Evolutionary conservation across 2,888 invertebrate genomes (phyloP).

Genomic region (Onthophagus sagittarius): DNA sequence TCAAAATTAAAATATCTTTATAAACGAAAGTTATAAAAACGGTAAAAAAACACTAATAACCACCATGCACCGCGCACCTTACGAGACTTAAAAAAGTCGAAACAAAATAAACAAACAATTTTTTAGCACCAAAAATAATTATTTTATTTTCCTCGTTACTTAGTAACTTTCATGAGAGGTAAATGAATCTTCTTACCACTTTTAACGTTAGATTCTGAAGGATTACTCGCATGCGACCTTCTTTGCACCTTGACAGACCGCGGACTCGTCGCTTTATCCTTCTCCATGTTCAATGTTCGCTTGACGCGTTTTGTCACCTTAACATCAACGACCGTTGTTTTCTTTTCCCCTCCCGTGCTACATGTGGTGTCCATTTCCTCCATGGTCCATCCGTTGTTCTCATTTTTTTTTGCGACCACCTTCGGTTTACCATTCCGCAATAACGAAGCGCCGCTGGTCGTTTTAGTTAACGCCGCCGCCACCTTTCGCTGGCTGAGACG

Average conservation of each 20-base stretch:
- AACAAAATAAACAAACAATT: not conserved
- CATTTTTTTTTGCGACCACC: constrained; percentile 35
- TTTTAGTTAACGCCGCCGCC: constrained; percentile 26
- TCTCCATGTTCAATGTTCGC: constrained; percentile 41
- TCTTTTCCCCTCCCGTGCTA: constrained; percentile 30
- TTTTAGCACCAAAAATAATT: not conserved
- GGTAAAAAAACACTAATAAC: not conserved
- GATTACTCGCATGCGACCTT: constrained; percentile 32
- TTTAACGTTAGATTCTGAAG: constrained; percentile 24
- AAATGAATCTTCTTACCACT: constrained; percentile 30
- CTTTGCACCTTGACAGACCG: constrained; percentile 45
- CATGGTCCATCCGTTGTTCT: constrained; percentile 33
- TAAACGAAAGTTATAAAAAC: not conserved
- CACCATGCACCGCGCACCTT: not conserved
- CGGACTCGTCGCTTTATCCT: constrained; percentile 40
- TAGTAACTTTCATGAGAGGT: constrained; percentile 31
- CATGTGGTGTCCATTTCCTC: constrained; percentile 30
- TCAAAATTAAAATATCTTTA: no score
- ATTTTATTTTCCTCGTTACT: constrained; percentile 10
- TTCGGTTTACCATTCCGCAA: constrained; percentile 28
- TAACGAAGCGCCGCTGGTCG: constrained; percentile 1
- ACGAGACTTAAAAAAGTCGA: not conserved
- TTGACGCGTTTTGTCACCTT: constrained; percentile 41
- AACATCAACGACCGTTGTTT: constrained; percentile 17
- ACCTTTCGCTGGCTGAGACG: constrained; percentile 37